These are phyloP conservation scores for Cephus rjabovi DNA, from an alignment of 2,888 invertebrate species.

Conservation along the genomic window DNA sequence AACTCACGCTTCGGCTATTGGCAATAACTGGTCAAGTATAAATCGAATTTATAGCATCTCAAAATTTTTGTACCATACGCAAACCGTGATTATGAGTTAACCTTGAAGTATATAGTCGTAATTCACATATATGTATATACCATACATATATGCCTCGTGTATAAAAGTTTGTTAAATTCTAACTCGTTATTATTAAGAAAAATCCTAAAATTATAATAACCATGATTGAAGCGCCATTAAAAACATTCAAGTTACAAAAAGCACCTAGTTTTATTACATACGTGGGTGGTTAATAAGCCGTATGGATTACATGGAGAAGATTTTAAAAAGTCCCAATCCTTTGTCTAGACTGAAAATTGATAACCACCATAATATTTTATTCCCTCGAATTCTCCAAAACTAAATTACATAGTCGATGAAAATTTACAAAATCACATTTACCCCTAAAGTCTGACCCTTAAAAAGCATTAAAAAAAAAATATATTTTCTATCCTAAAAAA, in stretches of 20 bases:
- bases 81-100: background rate
- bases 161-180: background rate
- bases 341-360: conserved; percentile 2
- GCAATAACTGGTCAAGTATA: background rate
- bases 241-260: background rate
- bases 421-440: background rate
- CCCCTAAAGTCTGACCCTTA: no score
- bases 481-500: background rate
- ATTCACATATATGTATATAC: no score
- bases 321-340: background rate
- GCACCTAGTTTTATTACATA: background rate
- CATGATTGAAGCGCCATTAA: background rate
- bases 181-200: background rate
- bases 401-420: background rate
- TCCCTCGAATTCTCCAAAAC: background rate
- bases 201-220: background rate
- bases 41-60: background rate
- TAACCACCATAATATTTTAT: background rate
- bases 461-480: background rate
- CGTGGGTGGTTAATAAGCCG: conserved; percentile 10
- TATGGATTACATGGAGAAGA: conserved; percentile 1
- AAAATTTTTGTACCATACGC: background rate
- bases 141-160: background rate
- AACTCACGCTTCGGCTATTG: background rate
- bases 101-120: background rate